Base-by-base conservation (phyloP, 2,797 vertebrate genomes). In the Limosa lapponica region DNA sequence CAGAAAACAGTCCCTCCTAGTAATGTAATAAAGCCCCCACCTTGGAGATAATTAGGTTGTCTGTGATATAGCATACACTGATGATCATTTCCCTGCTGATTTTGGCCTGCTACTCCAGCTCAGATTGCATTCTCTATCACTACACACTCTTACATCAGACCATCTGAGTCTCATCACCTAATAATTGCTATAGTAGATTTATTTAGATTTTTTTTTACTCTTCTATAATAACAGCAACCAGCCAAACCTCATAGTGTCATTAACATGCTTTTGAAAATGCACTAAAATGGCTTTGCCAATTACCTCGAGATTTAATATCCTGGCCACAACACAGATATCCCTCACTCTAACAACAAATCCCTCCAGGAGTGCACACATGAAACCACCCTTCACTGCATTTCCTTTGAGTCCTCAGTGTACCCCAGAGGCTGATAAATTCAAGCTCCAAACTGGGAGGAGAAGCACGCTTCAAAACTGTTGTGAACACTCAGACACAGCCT, bases 1-100 rank as follows among this genome's bases (percentile, higher is more conserved):
- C 95, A 92, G 87, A 96, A 95, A 96, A 87, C 96, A 97, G 87
- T 85, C 93, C 67, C 71, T 92, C 67, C 61, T 62, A 93, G 79
- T 96, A 97, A 96, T 89, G 82, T 71, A 97, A 96, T 96, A 96
- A 96, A 91, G 57, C 79, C 87, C 79, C 87, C 92, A 94, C 92
- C 95, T 92, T 74, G 51, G 79, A 96, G 91, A 86, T 95, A 95
- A 96, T 97, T 87, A 89, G 59, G 86, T 95, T 92, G 79, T 39
- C 84, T 95, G 84, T 78, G 95, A 94, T 93, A 87, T 3, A 96
- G 75, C 82, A 94, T 89, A 87, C 75, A 96, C 82, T 39, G 91
- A 92, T 49, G 79, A 78, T 83, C 78, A 89, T 94, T 93, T 95
- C 90, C 84, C 93, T 86, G 83, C 78, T 91, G 87, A 94, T 91